phyloP scores from a whole-genome alignment of 2,113 vertebrate genomes.

The Falcunculus frontatus region DNA sequence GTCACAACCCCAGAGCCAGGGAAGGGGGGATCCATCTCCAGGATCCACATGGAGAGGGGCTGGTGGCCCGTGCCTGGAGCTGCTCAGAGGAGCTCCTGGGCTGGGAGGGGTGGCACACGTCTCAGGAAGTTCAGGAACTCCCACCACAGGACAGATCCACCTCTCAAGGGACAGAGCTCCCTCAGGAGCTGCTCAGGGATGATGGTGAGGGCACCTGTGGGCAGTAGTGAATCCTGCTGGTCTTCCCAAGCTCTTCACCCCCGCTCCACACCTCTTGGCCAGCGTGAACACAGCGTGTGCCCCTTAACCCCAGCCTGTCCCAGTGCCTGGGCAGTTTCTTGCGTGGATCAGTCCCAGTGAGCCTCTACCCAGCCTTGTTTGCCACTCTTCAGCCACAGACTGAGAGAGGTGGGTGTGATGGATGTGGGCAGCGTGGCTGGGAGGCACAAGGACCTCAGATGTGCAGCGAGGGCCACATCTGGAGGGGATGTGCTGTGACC shows the following conservation, averaged over 20 bases:
- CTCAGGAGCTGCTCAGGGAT: neutral
- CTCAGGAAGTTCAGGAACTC: neutral
- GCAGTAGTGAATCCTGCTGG: neutral
- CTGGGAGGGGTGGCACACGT: neutral
- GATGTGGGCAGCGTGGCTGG: accelerated
- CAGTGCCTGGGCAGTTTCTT: neutral
- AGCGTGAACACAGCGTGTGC: neutral
- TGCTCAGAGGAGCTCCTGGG: neutral
- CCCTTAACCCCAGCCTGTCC: neutral
- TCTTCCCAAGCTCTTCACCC: neutral
- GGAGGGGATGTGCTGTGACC: neutral
- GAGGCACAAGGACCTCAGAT: neutral
- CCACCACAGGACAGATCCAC: neutral
- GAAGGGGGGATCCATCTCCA: neutral
- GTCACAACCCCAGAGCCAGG: neutral
- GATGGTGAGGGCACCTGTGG: neutral
- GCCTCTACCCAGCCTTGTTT: neutral
- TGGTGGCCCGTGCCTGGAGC: neutral
- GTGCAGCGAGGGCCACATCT: neutral
- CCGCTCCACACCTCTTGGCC: neutral
- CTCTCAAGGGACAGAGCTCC: neutral
- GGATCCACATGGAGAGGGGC: neutral
- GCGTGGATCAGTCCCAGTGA: neutral
- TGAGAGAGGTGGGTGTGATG: neutral
- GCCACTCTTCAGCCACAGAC: neutral